phyloP scores from a whole-genome alignment of 2,888 invertebrate genomes.

The Brachyptera putata region DNA sequence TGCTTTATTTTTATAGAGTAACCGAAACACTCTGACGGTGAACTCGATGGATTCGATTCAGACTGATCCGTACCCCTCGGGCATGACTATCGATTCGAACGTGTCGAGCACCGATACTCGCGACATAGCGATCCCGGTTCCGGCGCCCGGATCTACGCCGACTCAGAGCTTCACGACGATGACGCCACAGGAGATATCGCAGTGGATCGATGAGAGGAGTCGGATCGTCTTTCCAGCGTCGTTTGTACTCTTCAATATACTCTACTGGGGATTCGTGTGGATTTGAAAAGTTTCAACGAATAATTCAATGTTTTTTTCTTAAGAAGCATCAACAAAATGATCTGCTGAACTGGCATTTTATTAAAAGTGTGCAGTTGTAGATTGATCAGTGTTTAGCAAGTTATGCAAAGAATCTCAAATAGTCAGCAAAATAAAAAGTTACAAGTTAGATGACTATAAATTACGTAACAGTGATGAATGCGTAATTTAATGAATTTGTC shows the following conservation, averaged over 20 bases:
- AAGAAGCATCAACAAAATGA: no score
- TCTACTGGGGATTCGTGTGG: constrained; percentile 74
- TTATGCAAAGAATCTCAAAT: no score
- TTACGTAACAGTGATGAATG: no score
- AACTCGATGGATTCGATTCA: constrained; percentile 38
- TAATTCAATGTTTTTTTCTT: no score
- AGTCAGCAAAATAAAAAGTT: no score
- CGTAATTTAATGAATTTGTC: no score
- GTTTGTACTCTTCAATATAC: constrained; percentile 72
- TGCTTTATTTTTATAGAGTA: constrained; percentile 22
- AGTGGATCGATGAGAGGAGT: constrained; percentile 79
- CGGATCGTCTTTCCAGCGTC: constrained; percentile 71
- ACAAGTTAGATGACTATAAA: no score
- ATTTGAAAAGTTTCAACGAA: constrained; percentile 18
- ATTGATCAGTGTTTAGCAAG: no score
- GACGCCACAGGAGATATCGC: constrained; percentile 84
- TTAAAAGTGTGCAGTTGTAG: no score
- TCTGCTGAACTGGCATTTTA: no score
- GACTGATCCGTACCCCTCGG: constrained; percentile 33
- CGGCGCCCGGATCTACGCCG: constrained; percentile 30
- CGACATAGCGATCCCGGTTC: constrained; percentile 31
- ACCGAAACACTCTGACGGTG: constrained; percentile 37
- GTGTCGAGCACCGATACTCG: background rate
- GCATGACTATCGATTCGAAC: background rate
- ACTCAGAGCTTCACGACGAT: constrained; percentile 67